Evolutionary conservation across 2,113 vertebrate species (phyloP), one percentile per base, ranked within the genome.

Genomic region (Serilophus lunatus): DNA sequence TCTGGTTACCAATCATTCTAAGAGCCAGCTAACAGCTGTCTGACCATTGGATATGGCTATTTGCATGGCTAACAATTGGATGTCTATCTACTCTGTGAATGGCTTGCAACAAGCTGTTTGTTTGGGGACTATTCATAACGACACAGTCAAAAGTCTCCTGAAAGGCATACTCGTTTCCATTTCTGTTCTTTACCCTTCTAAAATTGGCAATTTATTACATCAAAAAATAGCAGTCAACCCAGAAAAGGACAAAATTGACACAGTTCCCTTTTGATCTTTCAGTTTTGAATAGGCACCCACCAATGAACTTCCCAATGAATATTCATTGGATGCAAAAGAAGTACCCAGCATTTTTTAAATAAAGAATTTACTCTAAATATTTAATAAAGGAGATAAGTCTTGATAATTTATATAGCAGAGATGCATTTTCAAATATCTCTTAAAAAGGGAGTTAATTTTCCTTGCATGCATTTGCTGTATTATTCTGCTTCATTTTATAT

Each of bases 121-220:
- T 96, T 95, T 96, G 96, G 95, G 91, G 96, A 96, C 96, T 97
- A 97, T 97, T 97, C 97, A 97, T 97, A 97, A 97, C 57, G 16
- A 90, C 96, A 96, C 95, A 97, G 94, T 97, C 96, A 93, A 97
- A 97, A 97, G 96, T 97, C 95, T 75, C 79, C 94, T 97, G 96
- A 97, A 97, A 97, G 97, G 96, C 96, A 97, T 95, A 97, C 93
- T 93, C 93, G 88, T 97, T 97, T 96, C 97, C 96, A 97, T 97
- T 97, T 96, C 96, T 97, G 95, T 97, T 97, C 96, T 97, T 95
- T 96, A 95, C 95, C 95, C 94, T 95, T 97, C 96, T 91, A 95
- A 97, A 97, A 97, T 97, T 97, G 97, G 96, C 97, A 97, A 97
- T 97, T 97, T 97, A 97, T 97, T 97, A 97, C 97, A 97, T 97